Base-by-base conservation (phyloP, 2,888 invertebrate species). In the Eilema depressum region DNA sequence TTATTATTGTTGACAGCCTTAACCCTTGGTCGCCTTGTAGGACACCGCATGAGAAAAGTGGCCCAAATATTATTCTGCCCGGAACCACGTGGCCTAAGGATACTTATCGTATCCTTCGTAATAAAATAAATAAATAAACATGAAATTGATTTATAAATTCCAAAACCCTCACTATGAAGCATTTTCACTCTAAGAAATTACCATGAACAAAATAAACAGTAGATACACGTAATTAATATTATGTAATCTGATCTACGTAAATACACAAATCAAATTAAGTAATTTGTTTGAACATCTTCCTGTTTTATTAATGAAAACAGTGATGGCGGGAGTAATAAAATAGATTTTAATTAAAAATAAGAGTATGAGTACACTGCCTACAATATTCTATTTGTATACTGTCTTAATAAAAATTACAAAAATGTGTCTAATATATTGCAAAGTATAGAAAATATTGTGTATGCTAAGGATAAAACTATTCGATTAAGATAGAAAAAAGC, bases 271-370 rank as follows among this genome's bases (percentile, higher is more conserved):
- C 10, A 20, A 26, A 63, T 63, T 41, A 25, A 63, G 33, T 25
- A 30, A 37, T 37, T 37, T 37, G 23, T 62, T 37, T 1, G 63
- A 41, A 63, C 3, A 41, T 63, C 37, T 20, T 25, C 25, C 63
- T 41, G 5, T 17, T 20, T 41, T 63, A 26, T 37, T 26, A 26
- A 41, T 25, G 5, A 20, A 63, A 41, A 41, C 23, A 62, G 23
- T 23, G 25, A 20, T 37, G 20, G 20, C 26, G 41, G 2, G 10
- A 25, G 26, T 41, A 63, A 41, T 41, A 25, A 63, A 10, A 26
- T 26, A 63, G 11, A 41, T 26, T 63, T 63, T 41, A 26, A 63
- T 41, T 63, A 41, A 63, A 41, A 63, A 41, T 62, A 17, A 62
- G 25, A 14, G 11, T 62, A 62, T 11, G 62, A 14, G 17, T 3